Evolutionary conservation across 2,797 vertebrate genomes (phyloP), one percentile per base, ranked within the genome.

Genomic region (Ceryle rudis): DNA sequence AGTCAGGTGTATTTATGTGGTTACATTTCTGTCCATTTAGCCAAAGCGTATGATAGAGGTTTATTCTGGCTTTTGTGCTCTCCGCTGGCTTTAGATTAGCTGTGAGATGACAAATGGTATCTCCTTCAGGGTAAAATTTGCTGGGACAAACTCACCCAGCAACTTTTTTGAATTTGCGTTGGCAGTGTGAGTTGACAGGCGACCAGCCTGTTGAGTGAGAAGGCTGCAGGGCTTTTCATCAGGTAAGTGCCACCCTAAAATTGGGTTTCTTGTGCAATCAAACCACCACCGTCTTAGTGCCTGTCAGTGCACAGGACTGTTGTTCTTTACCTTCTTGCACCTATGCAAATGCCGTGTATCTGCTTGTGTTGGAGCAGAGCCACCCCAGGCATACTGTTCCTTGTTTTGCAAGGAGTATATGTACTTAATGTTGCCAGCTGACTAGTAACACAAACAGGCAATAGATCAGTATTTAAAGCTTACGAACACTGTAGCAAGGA

Each of bases 51-150:
- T 23, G 77, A 79, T 8, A 64, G 52, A 72, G 47, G 73, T 86
- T 96, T 94, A 16, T 33, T 20, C 25, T 92, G 95, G 88, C 88
- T 72, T 89, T 89, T 90, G 77, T 84, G 55, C 44, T 95, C 77
- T 70, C 64, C 1, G 4, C 71, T 89, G 77, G 51, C 61, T 55
- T 81, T 79, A 2, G 19, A 21, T 57, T 22, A 86, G 66, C 88
- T 96, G 62, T 84, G 83, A 84, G 83, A 65, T 84, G 93, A 84
- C 54, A 91, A 80, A 37, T 72, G 71, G 81, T 92, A 22, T 58
- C 88, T 91, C 70, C 81, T 90, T 44, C 44, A 77, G 77, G 66
- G 74, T 79, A 47, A 90, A 15, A 31, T 91, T 82, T 87, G 31
- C 71, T 81, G 64, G 67, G 81, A 52, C 71, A 87, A 81, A 65